Evolutionary conservation across 2,888 invertebrate genomes (phyloP).

Genomic region (Taphrorychus bicolor): DNA sequence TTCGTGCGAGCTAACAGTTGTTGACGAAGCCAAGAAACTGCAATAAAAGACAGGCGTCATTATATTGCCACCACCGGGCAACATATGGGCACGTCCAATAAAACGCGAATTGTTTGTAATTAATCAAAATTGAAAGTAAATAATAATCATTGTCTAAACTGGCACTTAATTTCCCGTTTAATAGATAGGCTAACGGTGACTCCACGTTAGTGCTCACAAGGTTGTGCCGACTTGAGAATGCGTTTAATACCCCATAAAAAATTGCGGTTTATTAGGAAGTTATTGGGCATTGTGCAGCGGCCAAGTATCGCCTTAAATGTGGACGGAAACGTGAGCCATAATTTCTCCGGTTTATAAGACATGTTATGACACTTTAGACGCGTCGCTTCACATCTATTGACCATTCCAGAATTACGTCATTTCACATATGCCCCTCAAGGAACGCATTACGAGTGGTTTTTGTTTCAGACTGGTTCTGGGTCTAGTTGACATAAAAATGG

Average conservation of each 20-base stretch:
- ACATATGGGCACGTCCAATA: not conserved
- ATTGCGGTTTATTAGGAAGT: slow-evolving; percentile 22
- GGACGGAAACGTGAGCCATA: not conserved
- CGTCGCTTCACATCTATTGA: no score
- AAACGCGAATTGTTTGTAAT: not conserved
- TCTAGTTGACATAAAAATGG: no score
- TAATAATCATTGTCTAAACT: slow-evolving; percentile 27
- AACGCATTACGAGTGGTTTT: no score
- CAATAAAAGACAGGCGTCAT: not conserved
- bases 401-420: no score
- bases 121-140: slow-evolving; percentile 18
- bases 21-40: not conserved
- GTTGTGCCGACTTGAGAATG: slow-evolving; percentile 25
- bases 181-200: slow-evolving; percentile 31
- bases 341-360: no score
- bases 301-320: slow-evolving; percentile 3
- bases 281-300: slow-evolving; percentile 15
- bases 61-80: not conserved
- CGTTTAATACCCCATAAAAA: slow-evolving; percentile 20
- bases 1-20: not conserved
- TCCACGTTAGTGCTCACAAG: slow-evolving; percentile 25
- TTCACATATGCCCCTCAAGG: no score
- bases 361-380: no score
- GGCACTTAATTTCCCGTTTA: slow-evolving; percentile 34
- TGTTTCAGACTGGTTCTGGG: no score